phyloP scores from a whole-genome alignment of 2,888 invertebrate species.

The Acronicta psi region DNA sequence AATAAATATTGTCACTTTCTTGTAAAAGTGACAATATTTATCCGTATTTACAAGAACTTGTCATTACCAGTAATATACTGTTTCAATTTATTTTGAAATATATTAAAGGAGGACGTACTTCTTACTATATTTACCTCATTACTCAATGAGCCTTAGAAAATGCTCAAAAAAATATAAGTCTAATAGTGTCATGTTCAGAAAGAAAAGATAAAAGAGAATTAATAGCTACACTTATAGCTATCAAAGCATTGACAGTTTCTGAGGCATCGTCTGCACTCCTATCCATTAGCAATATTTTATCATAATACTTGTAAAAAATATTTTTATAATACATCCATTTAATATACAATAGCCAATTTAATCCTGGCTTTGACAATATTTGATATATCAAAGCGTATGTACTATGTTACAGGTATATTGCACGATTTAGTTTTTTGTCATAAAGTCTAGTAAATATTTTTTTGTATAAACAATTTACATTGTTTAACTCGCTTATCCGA shows the following conservation, averaged over 20 bases:
- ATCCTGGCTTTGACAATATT: conserved; percentile 5
- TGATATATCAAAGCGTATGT: conserved; percentile 1
- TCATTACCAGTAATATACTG: too few relatives aligned
- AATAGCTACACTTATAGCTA: not conserved
- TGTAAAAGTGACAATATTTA: too few relatives aligned
- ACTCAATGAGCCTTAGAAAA: not conserved
- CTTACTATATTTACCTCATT: too few relatives aligned
- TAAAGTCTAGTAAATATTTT: not conserved
- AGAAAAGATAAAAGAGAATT: not conserved
- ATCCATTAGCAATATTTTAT: not conserved
- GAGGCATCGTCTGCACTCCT: not conserved
- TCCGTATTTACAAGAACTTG: too few relatives aligned
- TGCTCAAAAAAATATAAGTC: not conserved
- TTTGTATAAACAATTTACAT: too few relatives aligned
- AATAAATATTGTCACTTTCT: too few relatives aligned
- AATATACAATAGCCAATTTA: conserved; percentile 2
- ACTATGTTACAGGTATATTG: not conserved
- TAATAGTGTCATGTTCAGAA: not conserved
- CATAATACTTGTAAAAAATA: not conserved
- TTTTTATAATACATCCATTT: not conserved
- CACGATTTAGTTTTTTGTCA: too few relatives aligned
- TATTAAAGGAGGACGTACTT: too few relatives aligned
- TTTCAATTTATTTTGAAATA: too few relatives aligned
- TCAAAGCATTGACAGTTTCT: not conserved
- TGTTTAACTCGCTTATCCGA: too few relatives aligned